phyloP scores from a whole-genome alignment of 1,140 invertebrate genomes.

The Hycleus cichorii region DNA sequence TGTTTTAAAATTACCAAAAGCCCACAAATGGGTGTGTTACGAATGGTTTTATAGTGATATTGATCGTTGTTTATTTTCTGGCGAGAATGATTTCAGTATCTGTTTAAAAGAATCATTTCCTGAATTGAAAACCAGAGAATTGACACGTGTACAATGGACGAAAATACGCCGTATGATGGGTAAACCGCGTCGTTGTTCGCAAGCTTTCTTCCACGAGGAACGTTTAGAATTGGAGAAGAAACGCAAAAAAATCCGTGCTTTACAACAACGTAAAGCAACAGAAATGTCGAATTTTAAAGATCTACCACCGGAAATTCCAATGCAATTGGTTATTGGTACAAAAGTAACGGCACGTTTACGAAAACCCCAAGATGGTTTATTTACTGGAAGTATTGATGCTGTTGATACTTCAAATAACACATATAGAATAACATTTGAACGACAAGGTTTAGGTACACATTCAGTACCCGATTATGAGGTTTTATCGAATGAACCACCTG shows the following conservation, averaged over 20 bases:
- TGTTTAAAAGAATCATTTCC: conserved; percentile 94
- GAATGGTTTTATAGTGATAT: conserved; percentile 99
- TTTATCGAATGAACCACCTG: conserved; percentile 82
- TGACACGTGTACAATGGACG: conserved; percentile 91
- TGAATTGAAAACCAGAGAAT: conserved; percentile 74
- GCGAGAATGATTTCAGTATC: conserved; percentile 94
- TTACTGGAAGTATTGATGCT: conserved; percentile 93
- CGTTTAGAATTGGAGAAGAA: conserved; percentile 82
- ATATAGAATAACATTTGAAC: conserved; percentile 96
- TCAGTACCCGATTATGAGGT: conserved; percentile 97
- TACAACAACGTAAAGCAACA: conserved; percentile 90
- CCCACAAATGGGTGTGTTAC: conserved; percentile 98
- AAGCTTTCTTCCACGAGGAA: conserved; percentile 95
- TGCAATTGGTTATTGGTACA: conserved; percentile 93
- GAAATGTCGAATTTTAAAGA: conserved; percentile 76
- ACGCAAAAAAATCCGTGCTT: conserved; percentile 82
- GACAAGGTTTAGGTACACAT: conserved; percentile 87
- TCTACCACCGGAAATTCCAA: conserved; percentile 90
- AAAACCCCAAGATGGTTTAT: conserved; percentile 93
- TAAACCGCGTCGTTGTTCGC: conserved; percentile 87
- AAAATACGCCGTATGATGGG: conserved; percentile 95
- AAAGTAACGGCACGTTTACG: conserved; percentile 89
- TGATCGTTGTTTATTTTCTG: conserved; percentile 89
- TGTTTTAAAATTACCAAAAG: conserved; percentile 95
- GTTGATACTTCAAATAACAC: conserved; percentile 95